Evolutionary conservation across 2,888 invertebrate genomes (phyloP), one percentile per base, ranked within the genome.

Genomic region (Gymnocheta viridis): DNA sequence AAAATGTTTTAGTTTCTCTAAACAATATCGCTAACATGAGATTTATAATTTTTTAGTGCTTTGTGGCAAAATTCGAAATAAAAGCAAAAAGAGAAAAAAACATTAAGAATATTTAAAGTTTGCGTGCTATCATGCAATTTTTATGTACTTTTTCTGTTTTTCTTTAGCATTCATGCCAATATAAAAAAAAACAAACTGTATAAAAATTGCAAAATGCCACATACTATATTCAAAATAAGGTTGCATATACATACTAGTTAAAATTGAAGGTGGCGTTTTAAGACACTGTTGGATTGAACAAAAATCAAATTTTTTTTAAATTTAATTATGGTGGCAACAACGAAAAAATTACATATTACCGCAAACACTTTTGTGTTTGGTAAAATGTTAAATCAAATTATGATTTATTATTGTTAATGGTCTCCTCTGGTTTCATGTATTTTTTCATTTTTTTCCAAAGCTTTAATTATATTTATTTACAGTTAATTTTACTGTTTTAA

Each of bases 51-150:
- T 54, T 78, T 72, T 54, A 66, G 72, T 66, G 24, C 47, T 80
- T 60, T 64, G 70, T 76, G 70, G 66, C 4, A 54, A 27, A 24
- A 5, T 24, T n/a, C n/a, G n/a, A n/a, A 44, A 24, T 49, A 10
- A 67, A 44, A 64, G 35, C n/a, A 24, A 49, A 60, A 60, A 32
- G 32, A 32, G 32, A 56, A 56, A 7, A 9, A 47, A 54, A 24
- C 22, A 47, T 24, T 47, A 76, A 49, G 47, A 51, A 69, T 89
- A 89, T 88, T 89, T 86, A 88, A 88, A 91, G 91, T 91, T 56
- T 91, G 91, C 91, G 91, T 91, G 91, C 89, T 90, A 86, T 87
- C 91, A 91, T 91, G 91, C 91, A 90, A 89, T 83, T 80, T 82
- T 74, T 76, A 73, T 79, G 69, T 72, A 67, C 44, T 78, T 84